Evolutionary conservation across 2,888 invertebrate species (phyloP).

Genomic region (Pseudococcus viburni): DNA sequence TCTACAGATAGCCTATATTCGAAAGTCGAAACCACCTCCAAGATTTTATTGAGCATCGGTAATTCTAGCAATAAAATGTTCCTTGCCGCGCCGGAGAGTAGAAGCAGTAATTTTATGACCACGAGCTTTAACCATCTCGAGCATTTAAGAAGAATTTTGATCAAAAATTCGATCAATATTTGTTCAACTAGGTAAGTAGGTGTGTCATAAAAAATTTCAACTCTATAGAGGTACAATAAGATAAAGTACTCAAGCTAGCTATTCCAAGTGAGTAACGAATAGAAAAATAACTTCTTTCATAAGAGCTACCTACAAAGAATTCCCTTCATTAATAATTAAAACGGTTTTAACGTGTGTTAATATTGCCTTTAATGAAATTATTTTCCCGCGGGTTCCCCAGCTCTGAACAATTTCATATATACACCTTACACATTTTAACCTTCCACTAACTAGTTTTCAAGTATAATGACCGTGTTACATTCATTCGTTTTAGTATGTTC

Average conservation of each 20-base stretch:
- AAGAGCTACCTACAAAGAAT: conserved; percentile 60
- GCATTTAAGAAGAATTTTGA: conserved; percentile 23
- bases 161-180: conserved; percentile 29
- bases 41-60: conserved; percentile 23
- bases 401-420: conserved; percentile 5
- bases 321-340: conserved; percentile 64
- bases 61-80: conserved; percentile 44
- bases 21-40: not conserved
- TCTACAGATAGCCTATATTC: not conserved
- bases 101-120: not conserved
- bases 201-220: not conserved
- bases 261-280: not conserved
- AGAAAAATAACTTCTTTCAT: conserved; percentile 24
- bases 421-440: conserved; percentile 45
- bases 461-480: conserved; percentile 49
- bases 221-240: not conserved
- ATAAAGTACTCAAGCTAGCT: not conserved
- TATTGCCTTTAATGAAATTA: conserved; percentile 66
- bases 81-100: not conserved
- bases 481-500: conserved; percentile 60
- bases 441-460: conserved; percentile 64
- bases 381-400: conserved; percentile 63
- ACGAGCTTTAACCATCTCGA: not conserved
- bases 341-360: conserved; percentile 60
- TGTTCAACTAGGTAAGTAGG: not conserved